Evolutionary conservation across 1,140 invertebrate genomes (phyloP).

Genomic region (Heliconius congener): DNA sequence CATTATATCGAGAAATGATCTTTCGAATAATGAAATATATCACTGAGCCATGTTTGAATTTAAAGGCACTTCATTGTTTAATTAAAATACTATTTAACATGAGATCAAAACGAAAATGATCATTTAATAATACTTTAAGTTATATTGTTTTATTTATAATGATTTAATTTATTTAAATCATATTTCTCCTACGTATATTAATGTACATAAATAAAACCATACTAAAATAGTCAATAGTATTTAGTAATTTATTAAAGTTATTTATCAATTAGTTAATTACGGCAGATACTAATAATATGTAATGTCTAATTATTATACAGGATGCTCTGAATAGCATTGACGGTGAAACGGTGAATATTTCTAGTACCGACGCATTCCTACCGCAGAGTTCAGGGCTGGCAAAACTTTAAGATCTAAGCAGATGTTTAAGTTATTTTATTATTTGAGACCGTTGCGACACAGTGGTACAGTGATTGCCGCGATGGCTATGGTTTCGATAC

Average conservation of each 20-base stretch:
- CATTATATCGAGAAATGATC: neutral
- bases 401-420: neutral
- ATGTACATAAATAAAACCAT: too few species aligned
- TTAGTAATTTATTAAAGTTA: neutral
- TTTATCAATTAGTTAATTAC: neutral
- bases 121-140: neutral
- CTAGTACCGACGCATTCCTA: constrained; percentile 24
- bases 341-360: constrained; percentile 30
- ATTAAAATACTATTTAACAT: constrained; percentile 5
- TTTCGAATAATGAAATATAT: neutral
- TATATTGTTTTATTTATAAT: too few species aligned
- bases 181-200: too few species aligned
- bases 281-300: constrained; percentile 1
- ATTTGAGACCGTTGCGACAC: neutral
- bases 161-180: too few species aligned
- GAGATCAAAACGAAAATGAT: constrained; percentile 2
- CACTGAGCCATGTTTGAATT: neutral
- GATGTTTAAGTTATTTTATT: neutral
- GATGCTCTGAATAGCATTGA: constrained; percentile 19
- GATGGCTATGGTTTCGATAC: too few species aligned
- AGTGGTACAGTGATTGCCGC: too few species aligned
- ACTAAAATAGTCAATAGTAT: too few species aligned
- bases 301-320: constrained; percentile 29
- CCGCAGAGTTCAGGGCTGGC: constrained; percentile 23
- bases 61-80: neutral